Conservation (phyloP, 2,113 vertebrate genomes). For the Bubalus kerabau region DNA sequence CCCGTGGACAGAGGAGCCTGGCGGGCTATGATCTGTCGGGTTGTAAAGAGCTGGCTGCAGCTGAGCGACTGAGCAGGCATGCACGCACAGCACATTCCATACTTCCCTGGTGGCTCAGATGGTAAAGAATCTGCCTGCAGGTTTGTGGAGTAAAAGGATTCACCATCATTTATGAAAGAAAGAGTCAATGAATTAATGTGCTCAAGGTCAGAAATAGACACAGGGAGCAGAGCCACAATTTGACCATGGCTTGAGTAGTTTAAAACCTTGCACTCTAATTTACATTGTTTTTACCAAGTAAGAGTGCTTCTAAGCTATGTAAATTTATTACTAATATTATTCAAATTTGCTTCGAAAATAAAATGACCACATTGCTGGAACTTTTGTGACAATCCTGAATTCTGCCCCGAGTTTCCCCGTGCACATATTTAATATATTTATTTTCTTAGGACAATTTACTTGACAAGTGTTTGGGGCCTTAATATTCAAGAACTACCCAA, state of each 20-base stretch:
- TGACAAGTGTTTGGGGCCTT: neutral
- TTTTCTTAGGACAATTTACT: neutral
- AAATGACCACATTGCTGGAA: neutral
- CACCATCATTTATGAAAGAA: neutral
- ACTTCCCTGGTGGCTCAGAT: neutral
- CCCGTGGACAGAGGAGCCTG: neutral
- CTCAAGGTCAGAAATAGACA: neutral
- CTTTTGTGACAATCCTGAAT: neutral
- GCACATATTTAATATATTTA: neutral
- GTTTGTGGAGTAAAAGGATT: neutral
- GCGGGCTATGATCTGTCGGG: neutral
- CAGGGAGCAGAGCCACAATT: neutral
- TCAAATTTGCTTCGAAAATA: neutral
- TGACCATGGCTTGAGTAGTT: neutral
- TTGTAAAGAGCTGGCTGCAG: neutral
- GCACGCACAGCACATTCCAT: accelerated
- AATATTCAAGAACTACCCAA: neutral
- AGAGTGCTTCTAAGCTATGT: neutral
- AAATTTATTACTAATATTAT: neutral
- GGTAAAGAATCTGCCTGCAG: neutral
- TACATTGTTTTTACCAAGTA: neutral
- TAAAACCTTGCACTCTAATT: neutral
- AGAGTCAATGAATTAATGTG: neutral
- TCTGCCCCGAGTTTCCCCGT: neutral
- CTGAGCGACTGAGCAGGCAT: neutral